A percentile compares a stretch with the other conserved stretches of the same genome.
Evolutionary conservation across 2,113 vertebrate species (phyloP).

Genomic region (Ardeotis arabs): DNA sequence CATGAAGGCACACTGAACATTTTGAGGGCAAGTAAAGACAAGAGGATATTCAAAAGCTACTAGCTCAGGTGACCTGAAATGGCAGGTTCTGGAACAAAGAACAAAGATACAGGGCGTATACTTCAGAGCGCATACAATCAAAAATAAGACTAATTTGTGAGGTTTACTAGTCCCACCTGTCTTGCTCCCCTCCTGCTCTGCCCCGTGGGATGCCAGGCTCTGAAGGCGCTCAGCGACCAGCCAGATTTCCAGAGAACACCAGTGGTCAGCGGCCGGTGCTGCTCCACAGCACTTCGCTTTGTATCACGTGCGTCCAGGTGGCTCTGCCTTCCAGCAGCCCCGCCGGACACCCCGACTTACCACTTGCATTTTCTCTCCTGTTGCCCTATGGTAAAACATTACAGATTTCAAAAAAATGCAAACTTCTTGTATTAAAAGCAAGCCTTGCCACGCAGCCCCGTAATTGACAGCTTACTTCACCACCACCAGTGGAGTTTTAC

Average conservation of each 20-base stretch:
- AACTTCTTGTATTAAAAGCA: neutral
- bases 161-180: neutral
- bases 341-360: neutral
- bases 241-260: neutral
- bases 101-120: neutral
- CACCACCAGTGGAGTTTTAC: neutral
- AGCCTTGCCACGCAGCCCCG: neutral
- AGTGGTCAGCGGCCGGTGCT: neutral
- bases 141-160: too few relatives aligned
- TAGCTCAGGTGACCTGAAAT: neutral
- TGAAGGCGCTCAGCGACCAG: fast-evolving
- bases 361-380: too few relatives aligned
- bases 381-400: neutral
- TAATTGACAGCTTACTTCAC: fast-evolving
- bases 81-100: neutral
- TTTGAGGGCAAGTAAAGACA: neutral
- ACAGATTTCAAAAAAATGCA: fast-evolving
- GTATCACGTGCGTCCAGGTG: fast-evolving
- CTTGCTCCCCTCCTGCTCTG: neutral
- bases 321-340: neutral
- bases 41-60: neutral
- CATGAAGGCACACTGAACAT: neutral
- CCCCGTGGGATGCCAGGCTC: neutral
- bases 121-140: neutral
- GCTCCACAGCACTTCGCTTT: neutral